Evolutionary conservation across 2,888 invertebrate genomes (phyloP).

Genomic region (Cybosia mesomella): DNA sequence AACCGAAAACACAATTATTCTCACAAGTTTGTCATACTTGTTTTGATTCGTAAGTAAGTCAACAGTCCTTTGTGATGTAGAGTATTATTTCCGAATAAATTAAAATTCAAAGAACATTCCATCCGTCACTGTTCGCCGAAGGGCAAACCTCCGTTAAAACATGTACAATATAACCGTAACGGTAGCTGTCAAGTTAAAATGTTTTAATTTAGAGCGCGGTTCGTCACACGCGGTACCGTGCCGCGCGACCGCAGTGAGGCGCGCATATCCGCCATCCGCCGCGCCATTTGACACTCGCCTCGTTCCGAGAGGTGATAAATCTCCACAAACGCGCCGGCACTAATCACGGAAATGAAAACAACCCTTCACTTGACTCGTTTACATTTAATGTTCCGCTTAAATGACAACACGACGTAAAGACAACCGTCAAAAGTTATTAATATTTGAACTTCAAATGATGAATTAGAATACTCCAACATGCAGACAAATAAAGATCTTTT

Average conservation of each 20-base stretch:
- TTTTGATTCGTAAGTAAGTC: neutral
- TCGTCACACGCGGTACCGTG: slow-evolving; percentile 65
- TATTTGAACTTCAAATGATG: slow-evolving; percentile 51
- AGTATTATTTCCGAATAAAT: slow-evolving; percentile 30
- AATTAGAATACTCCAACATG: slow-evolving; percentile 44
- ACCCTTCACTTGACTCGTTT: slow-evolving; percentile 74
- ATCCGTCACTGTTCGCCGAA: slow-evolving; percentile 55
- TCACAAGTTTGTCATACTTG: neutral
- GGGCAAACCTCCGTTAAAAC: slow-evolving; percentile 70
- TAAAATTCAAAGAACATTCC: slow-evolving; percentile 44
- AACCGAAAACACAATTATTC: neutral
- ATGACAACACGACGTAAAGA: slow-evolving; percentile 62
- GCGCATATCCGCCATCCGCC: slow-evolving; percentile 66
- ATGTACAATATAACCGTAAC: slow-evolving; percentile 70
- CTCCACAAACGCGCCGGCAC: slow-evolving; percentile 70
- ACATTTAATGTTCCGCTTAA: slow-evolving; percentile 72
- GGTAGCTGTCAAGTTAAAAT: slow-evolving; percentile 80
- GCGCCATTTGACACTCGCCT: slow-evolving; percentile 76
- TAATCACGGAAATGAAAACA: slow-evolving; percentile 83
- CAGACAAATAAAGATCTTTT: slow-evolving; percentile 42
- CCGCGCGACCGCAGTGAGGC: slow-evolving; percentile 56
- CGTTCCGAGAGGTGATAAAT: slow-evolving; percentile 79
- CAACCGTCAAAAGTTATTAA: slow-evolving; percentile 50
- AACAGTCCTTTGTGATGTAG: neutral
- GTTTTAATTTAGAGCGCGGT: slow-evolving; percentile 83